phyloP scores from a whole-genome alignment of 64 coral and sea anemone genomes.

The Acropora tenuis region DNA sequence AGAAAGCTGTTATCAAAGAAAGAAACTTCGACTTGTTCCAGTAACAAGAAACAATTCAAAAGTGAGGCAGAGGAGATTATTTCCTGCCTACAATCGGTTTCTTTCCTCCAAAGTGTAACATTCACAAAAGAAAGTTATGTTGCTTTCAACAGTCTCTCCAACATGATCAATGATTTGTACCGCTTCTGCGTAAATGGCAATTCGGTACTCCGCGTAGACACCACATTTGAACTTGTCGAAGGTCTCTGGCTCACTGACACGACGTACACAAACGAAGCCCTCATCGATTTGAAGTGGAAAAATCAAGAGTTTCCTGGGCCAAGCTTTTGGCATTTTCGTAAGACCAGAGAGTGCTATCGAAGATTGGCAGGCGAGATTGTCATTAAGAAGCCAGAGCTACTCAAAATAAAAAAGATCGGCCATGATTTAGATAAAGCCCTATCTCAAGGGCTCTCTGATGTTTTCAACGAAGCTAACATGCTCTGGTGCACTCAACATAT shows the following conservation, averaged over 20 bases:
- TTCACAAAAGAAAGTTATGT: no score
- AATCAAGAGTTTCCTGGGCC: not conserved
- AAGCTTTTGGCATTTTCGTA: slow-evolving; percentile 14
- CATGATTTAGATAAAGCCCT: slow-evolving; percentile 19
- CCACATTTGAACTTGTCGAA: slow-evolving; percentile 47
- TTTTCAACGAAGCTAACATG: slow-evolving; percentile 14
- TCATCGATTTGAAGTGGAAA: not conserved
- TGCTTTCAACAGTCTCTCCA: not conserved
- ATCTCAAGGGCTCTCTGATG: not conserved
- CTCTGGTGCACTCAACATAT: slow-evolving; percentile 42
- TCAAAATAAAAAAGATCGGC: not conserved
- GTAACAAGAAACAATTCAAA: no score
- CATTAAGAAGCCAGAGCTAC: not conserved
- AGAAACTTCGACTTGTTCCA: no score
- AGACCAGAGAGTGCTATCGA: slow-evolving; percentile 10
- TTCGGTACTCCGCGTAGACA: slow-evolving; percentile 44
- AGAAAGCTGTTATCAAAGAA: no score
- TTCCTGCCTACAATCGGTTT: no score
- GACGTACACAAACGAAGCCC: not conserved
- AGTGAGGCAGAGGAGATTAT: no score
- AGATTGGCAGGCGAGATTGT: not conserved
- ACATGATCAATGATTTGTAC: no score
- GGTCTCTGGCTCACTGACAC: slow-evolving; percentile 5
- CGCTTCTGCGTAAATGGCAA: not conserved
- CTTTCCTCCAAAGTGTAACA: no score